Evolutionary conservation across 2,113 vertebrate species (phyloP).

Genomic region (Mionectes macconnelli): DNA sequence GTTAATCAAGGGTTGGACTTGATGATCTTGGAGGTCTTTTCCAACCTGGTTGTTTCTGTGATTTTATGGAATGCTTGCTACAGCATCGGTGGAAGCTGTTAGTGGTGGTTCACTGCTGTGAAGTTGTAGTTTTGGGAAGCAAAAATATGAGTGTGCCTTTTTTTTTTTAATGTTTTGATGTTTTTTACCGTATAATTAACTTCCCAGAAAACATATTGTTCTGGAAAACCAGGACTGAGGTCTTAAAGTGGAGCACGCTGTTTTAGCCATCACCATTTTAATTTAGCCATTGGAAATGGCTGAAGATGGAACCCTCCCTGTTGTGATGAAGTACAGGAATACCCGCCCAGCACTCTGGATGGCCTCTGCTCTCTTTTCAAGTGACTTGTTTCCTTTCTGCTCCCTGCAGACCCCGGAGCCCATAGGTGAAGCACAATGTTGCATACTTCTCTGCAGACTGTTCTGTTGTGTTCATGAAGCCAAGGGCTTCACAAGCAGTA

Average conservation of each 20-base stretch:
- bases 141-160: neutral
- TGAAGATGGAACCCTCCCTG: rapidly evolving
- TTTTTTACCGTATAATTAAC: neutral
- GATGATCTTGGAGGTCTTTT: no score
- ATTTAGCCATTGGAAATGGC: neutral
- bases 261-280: neutral
- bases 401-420: neutral
- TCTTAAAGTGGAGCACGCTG: neutral
- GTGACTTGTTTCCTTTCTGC: neutral
- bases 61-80: neutral
- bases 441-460: neutral
- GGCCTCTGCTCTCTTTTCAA: neutral
- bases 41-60: no score
- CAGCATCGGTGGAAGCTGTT: neutral
- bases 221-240: neutral
- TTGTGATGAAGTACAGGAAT: neutral
- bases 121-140: neutral
- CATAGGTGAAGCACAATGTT: neutral
- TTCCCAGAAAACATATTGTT: neutral
- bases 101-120: neutral
- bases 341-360: rapidly evolving
- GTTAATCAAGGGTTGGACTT: no score
- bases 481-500: neutral
- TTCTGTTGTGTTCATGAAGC: neutral
- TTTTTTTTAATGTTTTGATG: neutral